Conservation (phyloP, 1,140 invertebrate species). For the Eumeta japonica region DNA sequence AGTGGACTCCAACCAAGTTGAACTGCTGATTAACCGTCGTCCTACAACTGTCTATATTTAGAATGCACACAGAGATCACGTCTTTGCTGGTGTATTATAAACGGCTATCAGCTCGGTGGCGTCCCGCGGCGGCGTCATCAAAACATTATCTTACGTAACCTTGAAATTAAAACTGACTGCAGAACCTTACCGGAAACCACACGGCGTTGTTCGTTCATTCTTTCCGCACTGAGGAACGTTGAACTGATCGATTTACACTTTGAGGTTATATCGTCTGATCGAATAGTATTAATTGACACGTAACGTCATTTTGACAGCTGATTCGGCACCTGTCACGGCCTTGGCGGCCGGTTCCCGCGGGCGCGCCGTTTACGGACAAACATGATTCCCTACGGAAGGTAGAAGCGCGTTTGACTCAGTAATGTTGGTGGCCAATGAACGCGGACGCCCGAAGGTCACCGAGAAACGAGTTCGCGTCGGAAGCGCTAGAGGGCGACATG, state of each 20-base stretch:
- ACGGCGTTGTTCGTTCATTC: no score
- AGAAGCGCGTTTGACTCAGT: no score
- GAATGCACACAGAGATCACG: conserved; percentile 47
- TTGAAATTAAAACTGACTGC: no score
- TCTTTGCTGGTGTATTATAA: conserved; percentile 49
- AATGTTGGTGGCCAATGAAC: conserved; percentile 47
- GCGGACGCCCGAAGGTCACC: conserved; percentile 45
- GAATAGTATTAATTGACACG: no score
- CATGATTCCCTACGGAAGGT: no score
- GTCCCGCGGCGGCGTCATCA: conserved; percentile 21
- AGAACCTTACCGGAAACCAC: no score
- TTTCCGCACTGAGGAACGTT: no score
- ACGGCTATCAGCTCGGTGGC: conserved; percentile 25
- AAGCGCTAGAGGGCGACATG: conserved; percentile 34
- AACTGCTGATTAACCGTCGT: conserved; percentile 51
- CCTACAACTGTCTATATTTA: conserved; percentile 45
- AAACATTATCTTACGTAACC: conserved; percentile 36
- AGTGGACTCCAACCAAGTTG: no score
- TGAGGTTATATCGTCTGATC: conserved; percentile 31
- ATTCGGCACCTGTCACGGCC: conserved; percentile 26
- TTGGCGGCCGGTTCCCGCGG: no score
- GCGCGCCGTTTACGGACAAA: no score
- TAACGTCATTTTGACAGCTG: conserved; percentile 49
- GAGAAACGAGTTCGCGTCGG: conserved; percentile 21
- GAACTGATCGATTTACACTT: no score